Evolutionary conservation across 2,113 vertebrate species (phyloP).

Genomic region (Pseudorhombus dupliciocellatus): DNA sequence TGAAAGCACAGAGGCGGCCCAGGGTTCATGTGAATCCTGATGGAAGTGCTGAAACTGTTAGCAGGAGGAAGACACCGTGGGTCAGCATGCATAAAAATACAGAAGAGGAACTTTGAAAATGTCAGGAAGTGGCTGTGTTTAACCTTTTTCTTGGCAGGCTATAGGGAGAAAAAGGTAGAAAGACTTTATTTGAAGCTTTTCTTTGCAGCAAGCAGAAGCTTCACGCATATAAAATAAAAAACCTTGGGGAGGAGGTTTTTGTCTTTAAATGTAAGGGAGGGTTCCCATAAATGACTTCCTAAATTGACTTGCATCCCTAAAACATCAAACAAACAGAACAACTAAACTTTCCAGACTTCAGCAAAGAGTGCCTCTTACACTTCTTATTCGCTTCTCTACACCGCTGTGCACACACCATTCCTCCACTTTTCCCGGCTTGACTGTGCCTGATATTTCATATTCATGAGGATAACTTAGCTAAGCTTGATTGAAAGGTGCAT

Average conservation of each 20-base stretch:
- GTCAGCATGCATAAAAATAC: conserved; percentile 53
- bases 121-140: conserved; percentile 54
- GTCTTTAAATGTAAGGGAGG: background rate
- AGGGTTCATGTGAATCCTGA: conserved; percentile 47
- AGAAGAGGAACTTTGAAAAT: conserved; percentile 65
- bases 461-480: conserved; percentile 79
- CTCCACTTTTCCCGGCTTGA: conserved; percentile 55
- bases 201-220: background rate
- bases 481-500: conserved; percentile 82
- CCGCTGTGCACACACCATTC: conserved; percentile 45
- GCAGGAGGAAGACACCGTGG: conserved; percentile 37
- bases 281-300: background rate
- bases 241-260: conserved; percentile 5
- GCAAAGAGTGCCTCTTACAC: conserved; percentile 18
- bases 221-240: background rate
- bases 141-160: conserved; percentile 50
- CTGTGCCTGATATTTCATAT: conserved; percentile 73
- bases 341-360: conserved; percentile 29
- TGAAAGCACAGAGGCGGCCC: conserved; percentile 56
- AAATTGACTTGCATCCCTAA: background rate
- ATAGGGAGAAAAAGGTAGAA: background rate
- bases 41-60: conserved; percentile 40
- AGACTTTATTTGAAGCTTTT: conserved; percentile 20
- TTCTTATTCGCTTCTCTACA: conserved; percentile 49
- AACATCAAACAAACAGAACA: conserved; percentile 27